Base-by-base conservation (phyloP, 2,888 invertebrate genomes). In the Lasioglossum marginatum region DNA sequence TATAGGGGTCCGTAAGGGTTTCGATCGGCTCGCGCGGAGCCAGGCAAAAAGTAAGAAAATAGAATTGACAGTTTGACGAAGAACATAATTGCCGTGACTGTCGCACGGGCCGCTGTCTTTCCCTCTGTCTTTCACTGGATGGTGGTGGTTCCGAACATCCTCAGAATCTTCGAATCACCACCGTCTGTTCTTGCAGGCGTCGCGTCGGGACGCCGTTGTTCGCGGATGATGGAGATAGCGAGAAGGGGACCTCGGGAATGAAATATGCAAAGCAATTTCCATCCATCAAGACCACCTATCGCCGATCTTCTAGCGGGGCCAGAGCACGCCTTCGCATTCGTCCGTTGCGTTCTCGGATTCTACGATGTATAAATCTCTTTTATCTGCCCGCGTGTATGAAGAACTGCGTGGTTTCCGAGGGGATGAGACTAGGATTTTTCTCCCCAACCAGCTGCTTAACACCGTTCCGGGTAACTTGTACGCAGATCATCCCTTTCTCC, bases 231-330 rank as follows among this genome's bases (percentile, higher is more conserved):
- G 45, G 83, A 79, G 85, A 75, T 63, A 79, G 77, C 81, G 34
- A 48, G 52, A 63, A 68, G 48, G 19, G 45, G 45, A 66, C 27
- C 40, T 4, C 27, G 31, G 79, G 74, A 82, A 83, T 83, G 89
- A 90, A 91, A 90, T 89, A 89, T 88, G 89, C 89, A 89, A 88
- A 87, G 85, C 82, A 87, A 90, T 90, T 89, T 89, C 83, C 87
- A 90, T 89, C 87, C 84, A 90, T 90, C 90, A 90, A 88, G 80
- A 48, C 77, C 78, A 71, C 80, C 77, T 87, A 88, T 86, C 88
- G 86, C 81, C 77, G 82, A 88, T 88, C 88, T 88, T 80, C 77
- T 60, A 76, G 60, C 76, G 76, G 34, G 74, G 57, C 70, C 4
- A 2, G 72, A 78, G 82, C 84, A 40, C 72, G 83, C 81, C 45